A percentile compares a stretch with the other conserved stretches of the same genome.
These are phyloP conservation scores for Anodontia alba DNA, from an alignment of 2,888 invertebrate species.

Conservation along the genomic window DNA sequence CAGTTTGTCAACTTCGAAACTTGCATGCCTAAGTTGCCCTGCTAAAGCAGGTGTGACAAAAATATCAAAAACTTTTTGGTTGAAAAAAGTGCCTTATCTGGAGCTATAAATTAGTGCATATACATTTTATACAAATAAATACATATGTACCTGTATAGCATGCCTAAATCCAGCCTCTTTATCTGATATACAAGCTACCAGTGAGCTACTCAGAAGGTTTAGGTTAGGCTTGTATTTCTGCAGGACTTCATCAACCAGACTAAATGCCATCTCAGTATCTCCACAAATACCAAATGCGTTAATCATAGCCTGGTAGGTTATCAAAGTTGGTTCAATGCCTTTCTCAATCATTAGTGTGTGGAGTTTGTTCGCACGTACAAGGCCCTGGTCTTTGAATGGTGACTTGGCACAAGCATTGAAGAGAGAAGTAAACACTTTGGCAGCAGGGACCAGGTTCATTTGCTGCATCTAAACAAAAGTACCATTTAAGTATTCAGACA, in stretches of 20 bases:
- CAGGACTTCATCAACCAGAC: slow-evolving; percentile 93
- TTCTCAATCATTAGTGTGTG: slow-evolving; percentile 90
- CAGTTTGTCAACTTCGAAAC: too few species aligned
- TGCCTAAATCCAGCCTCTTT: slow-evolving; percentile 92
- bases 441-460: slow-evolving; percentile 89
- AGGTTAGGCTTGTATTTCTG: slow-evolving; percentile 86
- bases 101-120: too few species aligned
- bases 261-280: slow-evolving; percentile 91
- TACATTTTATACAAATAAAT: too few species aligned
- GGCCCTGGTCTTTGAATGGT: slow-evolving; percentile 88
- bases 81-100: too few species aligned
- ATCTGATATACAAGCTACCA: slow-evolving; percentile 94
- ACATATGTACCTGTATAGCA: slow-evolving; percentile 88
- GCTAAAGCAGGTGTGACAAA: too few species aligned
- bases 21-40: too few species aligned
- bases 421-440: slow-evolving; percentile 92
- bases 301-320: slow-evolving; percentile 95
- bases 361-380: slow-evolving; percentile 89
- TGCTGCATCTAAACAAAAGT: slow-evolving; percentile 94
- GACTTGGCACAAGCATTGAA: slow-evolving; percentile 95
- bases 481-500: too few species aligned
- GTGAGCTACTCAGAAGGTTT: slow-evolving; percentile 91
- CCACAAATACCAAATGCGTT: slow-evolving; percentile 95
- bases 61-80: too few species aligned
- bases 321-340: slow-evolving; percentile 88